These are phyloP conservation scores for Pseudochirops cupreus DNA, from an alignment of 2,797 vertebrate species.

Conservation along the genomic window DNA sequence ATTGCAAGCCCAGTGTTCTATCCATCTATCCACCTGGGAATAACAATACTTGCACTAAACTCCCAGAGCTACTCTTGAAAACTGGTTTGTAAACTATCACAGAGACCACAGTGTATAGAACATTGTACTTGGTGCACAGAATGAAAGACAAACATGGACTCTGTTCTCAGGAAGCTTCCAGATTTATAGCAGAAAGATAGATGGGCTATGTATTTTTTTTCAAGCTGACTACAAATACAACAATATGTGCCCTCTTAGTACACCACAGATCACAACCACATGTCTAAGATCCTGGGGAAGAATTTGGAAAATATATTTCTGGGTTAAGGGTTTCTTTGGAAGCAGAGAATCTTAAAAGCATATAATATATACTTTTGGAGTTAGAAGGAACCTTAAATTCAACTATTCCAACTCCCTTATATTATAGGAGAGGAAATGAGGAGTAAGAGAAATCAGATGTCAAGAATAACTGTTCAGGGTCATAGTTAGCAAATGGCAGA, in stretches of 20 bases:
- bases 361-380: background rate
- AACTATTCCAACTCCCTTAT: background rate
- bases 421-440: background rate
- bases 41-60: background rate
- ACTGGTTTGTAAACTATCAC: background rate
- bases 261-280: background rate
- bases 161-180: background rate
- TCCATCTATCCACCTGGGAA: background rate
- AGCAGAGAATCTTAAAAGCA: background rate
- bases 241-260: background rate
- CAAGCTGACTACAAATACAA: background rate
- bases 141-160: background rate
- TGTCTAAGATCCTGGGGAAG: background rate
- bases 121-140: rapidly evolving
- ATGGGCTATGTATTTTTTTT: background rate
- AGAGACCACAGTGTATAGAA: background rate
- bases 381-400: background rate
- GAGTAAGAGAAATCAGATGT: background rate
- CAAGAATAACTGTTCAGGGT: background rate
- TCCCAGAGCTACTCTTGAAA: background rate
- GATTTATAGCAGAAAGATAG: background rate
- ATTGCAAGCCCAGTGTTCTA: background rate
- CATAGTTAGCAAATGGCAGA: background rate
- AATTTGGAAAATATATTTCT: background rate
- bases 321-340: background rate